Conservation (phyloP, 1,140 invertebrate genomes). For the Philopotamus ludificatus region DNA sequence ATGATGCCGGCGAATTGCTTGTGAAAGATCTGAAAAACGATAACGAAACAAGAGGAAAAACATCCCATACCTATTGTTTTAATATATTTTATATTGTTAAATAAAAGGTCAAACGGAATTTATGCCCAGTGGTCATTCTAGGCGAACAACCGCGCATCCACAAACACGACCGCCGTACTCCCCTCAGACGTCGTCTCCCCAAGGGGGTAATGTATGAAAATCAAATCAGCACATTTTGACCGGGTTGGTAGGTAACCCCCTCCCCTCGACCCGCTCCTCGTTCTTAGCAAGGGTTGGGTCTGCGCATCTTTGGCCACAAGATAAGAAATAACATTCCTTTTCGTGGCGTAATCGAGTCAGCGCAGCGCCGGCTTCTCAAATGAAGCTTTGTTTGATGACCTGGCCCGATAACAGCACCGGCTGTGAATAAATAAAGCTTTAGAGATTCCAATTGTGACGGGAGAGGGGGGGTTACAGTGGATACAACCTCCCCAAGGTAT, state of each 20-base stretch:
- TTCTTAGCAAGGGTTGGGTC: not conserved
- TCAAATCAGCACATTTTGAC: slow-evolving; percentile 32
- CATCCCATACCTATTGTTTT: too few relatives aligned
- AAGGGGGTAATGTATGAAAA: slow-evolving; percentile 32
- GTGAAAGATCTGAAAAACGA: too few relatives aligned
- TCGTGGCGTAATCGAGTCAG: slow-evolving; percentile 37
- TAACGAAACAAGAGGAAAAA: too few relatives aligned
- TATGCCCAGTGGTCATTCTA: too few relatives aligned
- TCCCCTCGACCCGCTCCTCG: not conserved
- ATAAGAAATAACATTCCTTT: slow-evolving; percentile 37
- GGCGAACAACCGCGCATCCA: too few relatives aligned
- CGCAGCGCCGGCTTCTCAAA: slow-evolving; percentile 32
- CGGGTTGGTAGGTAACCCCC: not conserved
- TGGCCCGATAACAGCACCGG: slow-evolving; percentile 34
- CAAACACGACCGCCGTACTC: too few relatives aligned
- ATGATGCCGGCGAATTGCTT: too few relatives aligned
- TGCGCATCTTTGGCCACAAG: slow-evolving; percentile 15
- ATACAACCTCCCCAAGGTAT: too few relatives aligned
- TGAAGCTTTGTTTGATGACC: slow-evolving; percentile 40
- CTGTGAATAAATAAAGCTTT: slow-evolving; percentile 40
- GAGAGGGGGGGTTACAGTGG: too few relatives aligned
- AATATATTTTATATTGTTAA: too few relatives aligned
- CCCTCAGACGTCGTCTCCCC: not conserved
- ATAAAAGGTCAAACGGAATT: too few relatives aligned
- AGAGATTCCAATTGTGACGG: slow-evolving; percentile 1